These are phyloP conservation scores for Epinotia ramella DNA, from an alignment of 2,888 invertebrate species.

Conservation along the genomic window DNA sequence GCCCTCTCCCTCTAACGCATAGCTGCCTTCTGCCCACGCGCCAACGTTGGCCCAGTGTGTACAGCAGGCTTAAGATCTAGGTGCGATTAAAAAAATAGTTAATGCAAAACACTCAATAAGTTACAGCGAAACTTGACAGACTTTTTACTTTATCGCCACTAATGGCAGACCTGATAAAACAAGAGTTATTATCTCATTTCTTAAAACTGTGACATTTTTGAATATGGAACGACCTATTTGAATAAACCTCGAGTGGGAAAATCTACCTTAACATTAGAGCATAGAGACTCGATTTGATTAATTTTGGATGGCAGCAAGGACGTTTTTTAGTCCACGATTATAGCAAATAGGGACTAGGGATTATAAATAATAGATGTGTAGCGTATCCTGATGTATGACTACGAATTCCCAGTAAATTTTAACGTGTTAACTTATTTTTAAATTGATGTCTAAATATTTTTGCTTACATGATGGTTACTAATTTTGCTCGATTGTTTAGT, in stretches of 20 bases:
- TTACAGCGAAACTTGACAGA: slow-evolving; percentile 33
- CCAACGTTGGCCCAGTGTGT: no score
- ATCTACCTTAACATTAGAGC: not conserved
- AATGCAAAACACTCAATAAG: slow-evolving; percentile 29
- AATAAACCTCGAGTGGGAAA: not conserved
- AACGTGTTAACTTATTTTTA: slow-evolving; percentile 4
- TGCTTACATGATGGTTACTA: no score
- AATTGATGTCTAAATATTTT: not conserved
- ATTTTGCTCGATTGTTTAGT: no score
- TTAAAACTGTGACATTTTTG: slow-evolving; percentile 34
- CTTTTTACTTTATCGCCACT: slow-evolving; percentile 32
- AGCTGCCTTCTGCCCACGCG: no score
- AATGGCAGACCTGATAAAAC: slow-evolving; percentile 39
- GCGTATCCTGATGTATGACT: not conserved
- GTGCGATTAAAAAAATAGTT: slow-evolving; percentile 23
- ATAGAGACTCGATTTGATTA: slow-evolving; percentile 30
- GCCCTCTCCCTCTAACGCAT: no score
- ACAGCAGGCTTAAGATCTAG: no score
- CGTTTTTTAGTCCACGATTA: not conserved
- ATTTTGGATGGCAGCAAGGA: not conserved
- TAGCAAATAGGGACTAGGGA: slow-evolving; percentile 7
- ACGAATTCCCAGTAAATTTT: not conserved
- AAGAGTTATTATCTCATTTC: slow-evolving; percentile 31
- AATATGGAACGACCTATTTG: slow-evolving; percentile 6
- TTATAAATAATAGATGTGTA: slow-evolving; percentile 19